Evolutionary conservation across 2,113 vertebrate species (phyloP).

Genomic region (Meriones unguiculatus): DNA sequence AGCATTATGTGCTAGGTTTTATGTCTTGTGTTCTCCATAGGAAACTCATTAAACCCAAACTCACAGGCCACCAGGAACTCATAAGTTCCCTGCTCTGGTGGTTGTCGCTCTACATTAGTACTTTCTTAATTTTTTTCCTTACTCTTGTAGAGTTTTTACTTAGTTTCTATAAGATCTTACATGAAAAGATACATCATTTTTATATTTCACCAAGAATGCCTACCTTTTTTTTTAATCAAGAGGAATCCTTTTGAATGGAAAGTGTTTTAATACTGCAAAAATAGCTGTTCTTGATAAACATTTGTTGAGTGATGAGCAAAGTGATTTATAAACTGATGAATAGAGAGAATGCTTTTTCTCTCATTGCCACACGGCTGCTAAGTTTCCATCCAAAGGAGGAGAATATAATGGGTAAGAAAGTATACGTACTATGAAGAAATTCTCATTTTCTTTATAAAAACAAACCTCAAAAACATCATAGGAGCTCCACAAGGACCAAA

Average conservation of each 20-base stretch:
- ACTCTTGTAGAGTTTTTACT: background rate
- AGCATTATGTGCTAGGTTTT: background rate
- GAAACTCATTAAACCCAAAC: background rate
- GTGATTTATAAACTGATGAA: background rate
- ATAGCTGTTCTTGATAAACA: slow-evolving; percentile 14
- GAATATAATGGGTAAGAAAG: background rate
- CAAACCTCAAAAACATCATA: slow-evolving; percentile 15
- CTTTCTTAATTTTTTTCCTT: slow-evolving; percentile 4
- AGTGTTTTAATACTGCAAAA: background rate
- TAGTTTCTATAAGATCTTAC: background rate
- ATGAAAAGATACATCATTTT: background rate
- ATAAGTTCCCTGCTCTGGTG: background rate
- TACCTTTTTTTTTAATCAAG: background rate
- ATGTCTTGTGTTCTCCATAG: background rate
- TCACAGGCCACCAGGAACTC: background rate
- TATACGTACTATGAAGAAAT: background rate
- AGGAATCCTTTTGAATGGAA: slow-evolving; percentile 19
- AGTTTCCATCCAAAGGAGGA: background rate
- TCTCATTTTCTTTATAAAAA: slow-evolving; percentile 5
- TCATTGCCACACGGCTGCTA: background rate
- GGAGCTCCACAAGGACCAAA: no score
- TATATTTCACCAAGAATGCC: background rate
- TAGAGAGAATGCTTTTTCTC: background rate
- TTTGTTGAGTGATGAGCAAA: background rate
- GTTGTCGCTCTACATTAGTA: background rate